Percentiles rank a stretch among this genome's conserved stretches.
Evolutionary conservation across 1,140 invertebrate genomes (phyloP).

Genomic region (Drosophila littoralis): DNA sequence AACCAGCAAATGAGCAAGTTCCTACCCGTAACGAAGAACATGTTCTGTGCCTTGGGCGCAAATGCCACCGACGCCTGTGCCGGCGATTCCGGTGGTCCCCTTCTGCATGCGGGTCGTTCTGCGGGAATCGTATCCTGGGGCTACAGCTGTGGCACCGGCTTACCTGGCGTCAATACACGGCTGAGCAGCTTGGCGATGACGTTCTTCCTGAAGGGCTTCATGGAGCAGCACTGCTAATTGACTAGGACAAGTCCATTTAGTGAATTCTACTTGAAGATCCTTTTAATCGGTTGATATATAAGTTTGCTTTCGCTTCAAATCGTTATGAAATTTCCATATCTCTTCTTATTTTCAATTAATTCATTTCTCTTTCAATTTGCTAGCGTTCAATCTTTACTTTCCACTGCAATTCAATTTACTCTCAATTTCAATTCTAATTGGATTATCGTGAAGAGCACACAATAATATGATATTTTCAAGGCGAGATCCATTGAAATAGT

Average conservation of each 20-base stretch:
- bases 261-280: no score
- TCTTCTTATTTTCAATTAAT: neutral
- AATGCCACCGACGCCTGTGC: conserved; percentile 55
- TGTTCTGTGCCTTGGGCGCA: conserved; percentile 84
- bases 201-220: conserved; percentile 32
- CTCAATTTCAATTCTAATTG: conserved; percentile 4
- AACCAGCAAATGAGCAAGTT: neutral
- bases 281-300: no score
- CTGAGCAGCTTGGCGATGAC: conserved; percentile 35
- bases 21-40: conserved; percentile 50
- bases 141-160: conserved; percentile 67
- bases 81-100: conserved; percentile 67
- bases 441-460: neutral
- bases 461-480: neutral
- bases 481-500: conserved; percentile 4
- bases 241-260: neutral
- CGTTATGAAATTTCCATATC: no score
- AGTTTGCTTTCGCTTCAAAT: no score
- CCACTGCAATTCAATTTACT: neutral
- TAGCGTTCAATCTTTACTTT: neutral
- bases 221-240: conserved; percentile 31
- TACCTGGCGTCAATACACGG: conserved; percentile 87
- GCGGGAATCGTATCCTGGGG: conserved; percentile 87
- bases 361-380: neutral
- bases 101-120: conserved; percentile 25